Evolutionary conservation across 2,797 vertebrate species (phyloP).

Genomic region (Sphenodon punctatus): DNA sequence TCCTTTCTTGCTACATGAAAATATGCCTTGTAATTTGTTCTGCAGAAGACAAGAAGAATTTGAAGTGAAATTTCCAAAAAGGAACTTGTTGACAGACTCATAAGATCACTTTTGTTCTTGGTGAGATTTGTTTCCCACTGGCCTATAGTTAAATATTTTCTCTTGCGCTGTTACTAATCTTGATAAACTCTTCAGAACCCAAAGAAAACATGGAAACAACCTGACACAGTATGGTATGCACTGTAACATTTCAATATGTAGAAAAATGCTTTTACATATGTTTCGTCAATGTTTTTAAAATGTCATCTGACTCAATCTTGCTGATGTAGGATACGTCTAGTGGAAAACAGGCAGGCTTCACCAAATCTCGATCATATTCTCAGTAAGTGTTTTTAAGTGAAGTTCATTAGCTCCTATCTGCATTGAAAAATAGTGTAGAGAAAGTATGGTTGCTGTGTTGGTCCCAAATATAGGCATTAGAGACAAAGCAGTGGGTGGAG

Average conservation of each 20-base stretch:
- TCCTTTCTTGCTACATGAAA: conserved; percentile 15
- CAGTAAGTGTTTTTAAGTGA: not conserved
- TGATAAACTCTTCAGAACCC: not conserved
- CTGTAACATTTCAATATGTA: conserved; percentile 27
- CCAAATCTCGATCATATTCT: conserved; percentile 19
- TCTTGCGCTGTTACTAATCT: not conserved
- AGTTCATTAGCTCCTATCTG: not conserved
- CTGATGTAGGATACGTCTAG: too few species aligned
- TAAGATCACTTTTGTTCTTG: not conserved
- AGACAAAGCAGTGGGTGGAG: too few species aligned
- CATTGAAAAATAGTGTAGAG: too few species aligned
- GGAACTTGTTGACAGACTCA: conserved; percentile 14
- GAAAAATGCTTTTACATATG: not conserved
- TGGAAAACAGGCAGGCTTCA: conserved; percentile 15
- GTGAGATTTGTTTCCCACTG: not conserved
- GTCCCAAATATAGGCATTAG: too few species aligned
- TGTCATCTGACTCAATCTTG: conserved; percentile 36
- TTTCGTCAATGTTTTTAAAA: conserved; percentile 48
- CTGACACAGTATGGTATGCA: not conserved
- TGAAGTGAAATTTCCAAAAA: conserved; percentile 34
- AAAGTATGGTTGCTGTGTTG: too few species aligned
- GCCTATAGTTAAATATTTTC: not conserved
- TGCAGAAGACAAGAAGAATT: conserved; percentile 20
- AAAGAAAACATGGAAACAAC: not conserved
- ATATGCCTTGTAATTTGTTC: conserved; percentile 11